phyloP scores from a whole-genome alignment of 30 jellyfish, hydroid and myxozoan genomes.

The Cassiopea xamachana region DNA sequence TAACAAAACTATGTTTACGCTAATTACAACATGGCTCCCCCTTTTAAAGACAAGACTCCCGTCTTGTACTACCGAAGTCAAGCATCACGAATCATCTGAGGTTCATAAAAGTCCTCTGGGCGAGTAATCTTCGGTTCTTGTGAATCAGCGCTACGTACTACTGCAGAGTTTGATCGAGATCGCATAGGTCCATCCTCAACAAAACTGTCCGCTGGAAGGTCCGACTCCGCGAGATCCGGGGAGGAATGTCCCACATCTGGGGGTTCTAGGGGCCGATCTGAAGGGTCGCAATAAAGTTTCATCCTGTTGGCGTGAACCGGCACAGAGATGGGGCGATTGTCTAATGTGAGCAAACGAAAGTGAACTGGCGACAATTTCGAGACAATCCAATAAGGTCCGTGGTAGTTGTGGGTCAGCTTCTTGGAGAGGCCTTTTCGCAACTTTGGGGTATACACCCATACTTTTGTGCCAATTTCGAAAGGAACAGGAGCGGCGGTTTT shows the following conservation, averaged over 20 bases:
- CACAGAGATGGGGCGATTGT: slow-evolving; percentile 18
- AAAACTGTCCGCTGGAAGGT: background rate
- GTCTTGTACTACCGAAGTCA: background rate
- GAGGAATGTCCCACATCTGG: background rate
- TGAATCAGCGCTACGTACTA: background rate
- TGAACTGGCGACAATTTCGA: slow-evolving; percentile 47
- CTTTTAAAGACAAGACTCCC: background rate
- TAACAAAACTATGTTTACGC: background rate
- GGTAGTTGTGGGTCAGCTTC: slow-evolving; percentile 39
- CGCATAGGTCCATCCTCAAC: background rate
- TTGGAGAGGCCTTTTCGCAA: slow-evolving; percentile 32
- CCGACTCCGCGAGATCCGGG: slow-evolving; percentile 2
- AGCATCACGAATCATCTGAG: background rate
- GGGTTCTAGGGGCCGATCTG: slow-evolving; percentile 13
- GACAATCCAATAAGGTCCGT: slow-evolving; percentile 50
- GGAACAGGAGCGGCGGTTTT: slow-evolving; percentile 13
- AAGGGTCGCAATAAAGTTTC: slow-evolving; percentile 34
- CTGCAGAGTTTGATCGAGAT: background rate
- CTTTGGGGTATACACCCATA: slow-evolving; percentile 66
- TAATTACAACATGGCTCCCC: background rate
- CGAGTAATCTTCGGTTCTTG: background rate
- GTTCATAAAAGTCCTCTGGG: background rate
- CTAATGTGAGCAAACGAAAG: background rate
- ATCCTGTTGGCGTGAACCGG: slow-evolving; percentile 43
- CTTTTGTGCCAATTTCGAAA: slow-evolving; percentile 24